Conservation (phyloP, 30 jellyfish, hydroid and myxozoan genomes). For the Cassiopea andromeda region DNA sequence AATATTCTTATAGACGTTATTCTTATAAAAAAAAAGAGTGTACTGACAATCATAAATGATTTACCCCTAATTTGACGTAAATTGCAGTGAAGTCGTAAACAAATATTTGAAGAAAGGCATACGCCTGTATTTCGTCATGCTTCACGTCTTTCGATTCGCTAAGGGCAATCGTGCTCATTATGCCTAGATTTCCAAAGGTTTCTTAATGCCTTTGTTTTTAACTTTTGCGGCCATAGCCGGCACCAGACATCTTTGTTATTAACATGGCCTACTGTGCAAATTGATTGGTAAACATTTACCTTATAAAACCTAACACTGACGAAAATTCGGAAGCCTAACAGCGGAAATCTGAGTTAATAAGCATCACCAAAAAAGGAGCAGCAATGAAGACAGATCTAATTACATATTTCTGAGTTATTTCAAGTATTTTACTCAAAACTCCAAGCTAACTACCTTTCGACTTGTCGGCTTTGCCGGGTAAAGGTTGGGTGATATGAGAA, state of each 20-base stretch:
- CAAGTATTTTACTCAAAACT: not conserved
- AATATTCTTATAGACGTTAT: too few relatives aligned
- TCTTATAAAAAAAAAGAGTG: too few relatives aligned
- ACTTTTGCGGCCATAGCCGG: not conserved
- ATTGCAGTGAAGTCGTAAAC: too few relatives aligned
- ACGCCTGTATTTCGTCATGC: too few relatives aligned
- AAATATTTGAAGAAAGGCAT: too few relatives aligned
- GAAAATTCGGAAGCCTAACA: not conserved
- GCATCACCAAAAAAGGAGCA: conserved; percentile 13
- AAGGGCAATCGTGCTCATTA: too few relatives aligned
- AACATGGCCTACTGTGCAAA: conserved; percentile 12
- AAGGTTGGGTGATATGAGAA: not conserved
- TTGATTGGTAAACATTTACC: not conserved
- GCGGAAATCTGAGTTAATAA: not conserved
- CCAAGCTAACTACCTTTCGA: not conserved
- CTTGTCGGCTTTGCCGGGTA: not conserved
- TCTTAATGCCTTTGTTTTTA: not conserved
- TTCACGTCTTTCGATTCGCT: too few relatives aligned
- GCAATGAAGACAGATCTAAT: not conserved
- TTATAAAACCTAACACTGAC: not conserved
- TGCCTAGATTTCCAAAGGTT: not conserved
- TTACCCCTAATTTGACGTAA: too few relatives aligned
- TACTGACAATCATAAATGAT: too few relatives aligned
- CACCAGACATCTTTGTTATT: not conserved
- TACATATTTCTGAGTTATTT: not conserved